Evolutionary conservation across 2,113 vertebrate species (phyloP), one percentile per base, ranked within the genome.

Genomic region (Sinocyclocheilus rhinocerous): DNA sequence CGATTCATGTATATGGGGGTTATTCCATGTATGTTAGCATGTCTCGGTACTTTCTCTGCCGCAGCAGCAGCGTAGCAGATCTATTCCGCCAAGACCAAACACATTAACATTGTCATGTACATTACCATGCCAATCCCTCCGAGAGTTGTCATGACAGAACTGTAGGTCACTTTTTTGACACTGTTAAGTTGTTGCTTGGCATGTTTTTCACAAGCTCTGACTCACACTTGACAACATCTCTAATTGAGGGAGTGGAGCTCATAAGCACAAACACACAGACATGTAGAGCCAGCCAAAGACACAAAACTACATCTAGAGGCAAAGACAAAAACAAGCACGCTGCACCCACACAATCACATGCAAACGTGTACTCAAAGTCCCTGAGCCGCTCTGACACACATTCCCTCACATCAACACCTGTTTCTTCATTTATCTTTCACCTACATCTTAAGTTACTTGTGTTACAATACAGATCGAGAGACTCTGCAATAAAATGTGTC

Each of bases 391-490:
- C 29, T 67, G 42, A 57, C 80, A 42, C 57, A 55, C 42, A 22
- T 81, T 61, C 86, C 57, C 24, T 26, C 52, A 73, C 42, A 55
- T 45, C 33, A 22, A 84, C 87, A 88, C 81, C 67, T 86, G 81
- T 59, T 59, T 7, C 67, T 52, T 80, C 65, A 42, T 24, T 55
- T 83, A 83, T 88, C 73, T 85, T 4, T 83, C 20, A 75, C 29
- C 45, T 80, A 84, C 52, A 86, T 86, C 87, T 88, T 45, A 70
- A 48, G 7, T 55, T 33, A 16, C 20, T 59, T 78, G 10, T 29
- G 33, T 61, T 61, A 79, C 77, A 36, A 22, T 20, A 33, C 18
- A 55, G 76, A 33, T 33, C 3, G 29, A 33, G 29, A 33, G 29
- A 33, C 29, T 33, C 29, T 33, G 29, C 29, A 33, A 78, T 29